Conservation (phyloP, 1,140 invertebrate species). For the Polyergus mexicanus region DNA sequence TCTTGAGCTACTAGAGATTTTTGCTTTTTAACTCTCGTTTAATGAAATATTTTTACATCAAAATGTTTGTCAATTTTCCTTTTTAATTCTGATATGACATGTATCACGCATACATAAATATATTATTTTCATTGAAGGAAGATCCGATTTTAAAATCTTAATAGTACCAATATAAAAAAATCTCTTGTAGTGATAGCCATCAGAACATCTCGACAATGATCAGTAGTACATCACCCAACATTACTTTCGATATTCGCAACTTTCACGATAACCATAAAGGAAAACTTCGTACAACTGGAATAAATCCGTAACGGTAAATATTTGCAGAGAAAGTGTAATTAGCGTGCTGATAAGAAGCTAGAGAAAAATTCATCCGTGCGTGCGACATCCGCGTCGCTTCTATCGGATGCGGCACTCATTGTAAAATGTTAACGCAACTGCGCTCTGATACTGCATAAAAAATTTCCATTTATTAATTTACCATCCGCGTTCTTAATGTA, state of each 20-base stretch:
- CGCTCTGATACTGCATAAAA: background rate
- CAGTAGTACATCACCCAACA: conserved; percentile 20
- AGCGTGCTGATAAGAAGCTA: conserved; percentile 41
- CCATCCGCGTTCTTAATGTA: conserved; percentile 1
- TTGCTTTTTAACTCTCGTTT: conserved; percentile 11
- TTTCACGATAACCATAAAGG: conserved; percentile 43
- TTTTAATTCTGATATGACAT: background rate
- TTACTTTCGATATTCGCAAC: conserved; percentile 49
- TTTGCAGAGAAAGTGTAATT: conserved; percentile 55
- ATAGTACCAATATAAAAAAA: conserved; percentile 12
- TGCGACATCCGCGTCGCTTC: conserved; percentile 11
- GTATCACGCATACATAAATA: background rate
- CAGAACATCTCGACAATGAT: conserved; percentile 27
- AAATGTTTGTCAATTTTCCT: background rate
- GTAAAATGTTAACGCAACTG: conserved; percentile 39
- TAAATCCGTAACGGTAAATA: conserved; percentile 38
- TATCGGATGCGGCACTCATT: conserved; percentile 17
- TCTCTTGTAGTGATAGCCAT: conserved; percentile 48
- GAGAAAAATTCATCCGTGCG: conserved; percentile 22
- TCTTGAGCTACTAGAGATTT: conserved; percentile 49
- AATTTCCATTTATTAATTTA: conserved; percentile 20
- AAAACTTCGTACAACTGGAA: conserved; percentile 48
- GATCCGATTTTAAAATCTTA: background rate
- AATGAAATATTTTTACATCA: background rate
- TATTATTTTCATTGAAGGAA: background rate